These are phyloP conservation scores for Peromyscus aztecus DNA, from an alignment of 2,797 vertebrate genomes.

Conservation along the genomic window DNA sequence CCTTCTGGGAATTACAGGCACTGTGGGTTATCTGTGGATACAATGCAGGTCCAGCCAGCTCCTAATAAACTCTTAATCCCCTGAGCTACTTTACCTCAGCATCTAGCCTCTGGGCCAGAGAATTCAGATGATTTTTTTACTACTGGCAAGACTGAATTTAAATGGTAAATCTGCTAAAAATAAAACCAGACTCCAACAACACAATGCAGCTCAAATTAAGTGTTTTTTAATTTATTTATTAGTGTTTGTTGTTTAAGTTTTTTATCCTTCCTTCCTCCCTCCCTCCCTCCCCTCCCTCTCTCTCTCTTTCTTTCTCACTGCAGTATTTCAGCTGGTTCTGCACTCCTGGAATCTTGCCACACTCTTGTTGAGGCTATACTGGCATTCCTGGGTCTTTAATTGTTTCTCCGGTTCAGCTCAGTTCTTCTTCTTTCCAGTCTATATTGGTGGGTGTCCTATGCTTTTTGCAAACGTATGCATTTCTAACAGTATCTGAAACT, in stretches of 20 bases:
- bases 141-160: background rate
- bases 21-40: background rate
- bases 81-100: background rate
- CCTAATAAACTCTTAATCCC: background rate
- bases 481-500: background rate
- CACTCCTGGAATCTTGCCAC: background rate
- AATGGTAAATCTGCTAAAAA: conserved; percentile 38
- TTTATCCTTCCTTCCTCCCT: background rate
- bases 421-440: background rate
- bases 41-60: background rate
- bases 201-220: background rate
- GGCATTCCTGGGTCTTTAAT: background rate
- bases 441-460: accelerated
- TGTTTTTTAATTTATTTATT: background rate
- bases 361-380: background rate
- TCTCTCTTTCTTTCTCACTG: background rate
- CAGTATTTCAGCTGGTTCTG: background rate
- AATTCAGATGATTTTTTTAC: background rate
- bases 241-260: background rate
- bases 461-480: background rate
- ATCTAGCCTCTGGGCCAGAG: background rate
- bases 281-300: accelerated
- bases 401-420: background rate
- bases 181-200: background rate
- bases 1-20: background rate